A percentile compares a stretch with the other conserved stretches of the same genome.
Conservation (phyloP, 2,797 vertebrate genomes). For the Apogon hyalosoma region DNA sequence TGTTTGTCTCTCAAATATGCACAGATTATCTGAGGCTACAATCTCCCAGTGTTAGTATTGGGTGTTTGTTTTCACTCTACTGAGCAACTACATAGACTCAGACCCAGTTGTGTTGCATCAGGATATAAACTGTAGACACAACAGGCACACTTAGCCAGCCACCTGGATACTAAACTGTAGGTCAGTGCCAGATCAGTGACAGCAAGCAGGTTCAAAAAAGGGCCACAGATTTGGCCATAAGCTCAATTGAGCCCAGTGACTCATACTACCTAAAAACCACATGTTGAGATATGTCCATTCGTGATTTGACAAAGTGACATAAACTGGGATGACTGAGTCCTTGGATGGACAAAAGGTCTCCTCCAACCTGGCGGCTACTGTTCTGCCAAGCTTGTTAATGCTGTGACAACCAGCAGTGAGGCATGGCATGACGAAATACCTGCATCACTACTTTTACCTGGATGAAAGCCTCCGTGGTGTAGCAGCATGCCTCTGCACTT, state of each 20-base stretch:
- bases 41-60: constrained; percentile 12
- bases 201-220: constrained; percentile 27
- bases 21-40: constrained; percentile 7
- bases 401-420: constrained; percentile 40
- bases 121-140: constrained; percentile 38
- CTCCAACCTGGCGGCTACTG: constrained; percentile 19
- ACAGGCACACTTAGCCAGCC: constrained; percentile 27
- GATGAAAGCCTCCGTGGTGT: constrained; percentile 32
- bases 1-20: constrained; percentile 12
- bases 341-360: constrained; percentile 35
- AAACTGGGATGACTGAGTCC: constrained; percentile 38
- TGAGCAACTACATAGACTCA: constrained; percentile 24
- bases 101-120: constrained; percentile 18
- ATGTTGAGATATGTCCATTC: constrained; percentile 15
- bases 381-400: constrained; percentile 26
- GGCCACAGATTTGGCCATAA: constrained; percentile 10
- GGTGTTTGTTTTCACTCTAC: constrained; percentile 22
- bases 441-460: constrained; percentile 22
- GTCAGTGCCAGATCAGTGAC: constrained; percentile 35
- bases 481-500: constrained; percentile 18
- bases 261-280: constrained; percentile 30
- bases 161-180: constrained; percentile 42
- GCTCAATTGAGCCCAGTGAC: neutral
- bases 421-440: constrained; percentile 37
- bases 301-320: constrained; percentile 48